phyloP scores from a whole-genome alignment of 2,888 invertebrate species.

The Tetranychus piercei region DNA sequence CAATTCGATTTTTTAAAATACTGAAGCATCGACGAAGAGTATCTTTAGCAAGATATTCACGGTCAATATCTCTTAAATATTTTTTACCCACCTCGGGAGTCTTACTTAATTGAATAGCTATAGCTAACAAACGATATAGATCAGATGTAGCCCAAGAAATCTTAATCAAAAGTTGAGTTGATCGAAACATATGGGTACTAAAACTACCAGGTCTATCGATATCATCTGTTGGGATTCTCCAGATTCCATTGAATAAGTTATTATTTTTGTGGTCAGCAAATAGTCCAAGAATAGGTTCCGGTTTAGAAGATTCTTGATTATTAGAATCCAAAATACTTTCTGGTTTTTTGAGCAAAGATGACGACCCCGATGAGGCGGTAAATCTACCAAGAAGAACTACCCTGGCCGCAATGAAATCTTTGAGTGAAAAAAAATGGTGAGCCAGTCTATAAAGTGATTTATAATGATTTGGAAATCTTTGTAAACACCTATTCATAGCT shows the following conservation, averaged over 20 bases:
- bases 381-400: conserved; percentile 17
- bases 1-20: conserved; percentile 14
- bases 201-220: conserved; percentile 81
- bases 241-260: conserved; percentile 81
- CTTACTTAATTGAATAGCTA: conserved; percentile 56
- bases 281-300: conserved; percentile 32
- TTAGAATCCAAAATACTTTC: too few species aligned
- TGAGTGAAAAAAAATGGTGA: conserved; percentile 49
- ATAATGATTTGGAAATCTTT: conserved; percentile 72
- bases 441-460: conserved; percentile 75
- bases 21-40: conserved; percentile 39
- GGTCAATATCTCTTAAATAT: conserved; percentile 65
- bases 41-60: conserved; percentile 58
- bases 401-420: conserved; percentile 13
- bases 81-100: conserved; percentile 69
- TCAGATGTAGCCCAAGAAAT: conserved; percentile 60
- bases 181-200: conserved; percentile 71
- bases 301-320: neutral
- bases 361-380: neutral
- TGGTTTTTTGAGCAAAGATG: neutral
- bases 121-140: conserved; percentile 54
- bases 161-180: conserved; percentile 59
- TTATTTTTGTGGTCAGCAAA: conserved; percentile 63
- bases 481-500: conserved; percentile 64
- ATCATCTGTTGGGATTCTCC: conserved; percentile 73